Base-by-base conservation (phyloP, 1,140 invertebrate genomes). In the Steinernema khuongi region DNA sequence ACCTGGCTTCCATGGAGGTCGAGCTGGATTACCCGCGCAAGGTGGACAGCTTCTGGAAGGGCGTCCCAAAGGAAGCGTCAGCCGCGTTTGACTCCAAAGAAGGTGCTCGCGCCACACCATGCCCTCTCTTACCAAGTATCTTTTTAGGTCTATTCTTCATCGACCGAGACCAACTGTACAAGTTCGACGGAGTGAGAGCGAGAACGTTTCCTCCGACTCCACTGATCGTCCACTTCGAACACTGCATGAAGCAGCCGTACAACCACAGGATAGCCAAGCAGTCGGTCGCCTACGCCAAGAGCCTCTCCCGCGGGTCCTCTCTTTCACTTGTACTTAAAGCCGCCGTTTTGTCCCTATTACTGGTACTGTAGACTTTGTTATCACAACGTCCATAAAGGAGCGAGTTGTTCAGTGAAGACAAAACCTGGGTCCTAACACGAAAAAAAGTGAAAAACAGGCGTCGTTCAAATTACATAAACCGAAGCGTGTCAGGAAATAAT, bases 151-250 rank as follows among this genome's bases (percentile, higher is more conserved):
- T 60, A 60, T 60, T 60, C 22, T 60, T 60, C 26, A 7, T 60
- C 50, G 7, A 14, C 11, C 14, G 26, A 26, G 50, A 60, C 50
- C 50, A 60, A 22, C 4, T 60, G 11, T 22, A 60, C 50, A 22
- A 60, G 26, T 60, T 60, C 50, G 50, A 60, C 50, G 50, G 50
- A 60, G 50, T 60, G 4, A 60, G 50, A 60, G 50, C 50, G 50
- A 60, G 26, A 26, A 60, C 50, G 26, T 22, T 60, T 14, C 50
- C 50, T n/a, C 50, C 50, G 14, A 60, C 50, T 14, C 50, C 50
- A 4, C 4, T 60, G 4, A 60, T 60, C 19, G 4, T n/a, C 2
- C 50, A 60, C 4, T 60, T 60, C 50, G 50, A 60, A 4, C 26
- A 60, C 50, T 60, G 50, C 19, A 60, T n/a, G 22, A 60, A 60